These are phyloP conservation scores for Stomorhina lunata DNA, from an alignment of 2,888 invertebrate species.

Conservation along the genomic window DNA sequence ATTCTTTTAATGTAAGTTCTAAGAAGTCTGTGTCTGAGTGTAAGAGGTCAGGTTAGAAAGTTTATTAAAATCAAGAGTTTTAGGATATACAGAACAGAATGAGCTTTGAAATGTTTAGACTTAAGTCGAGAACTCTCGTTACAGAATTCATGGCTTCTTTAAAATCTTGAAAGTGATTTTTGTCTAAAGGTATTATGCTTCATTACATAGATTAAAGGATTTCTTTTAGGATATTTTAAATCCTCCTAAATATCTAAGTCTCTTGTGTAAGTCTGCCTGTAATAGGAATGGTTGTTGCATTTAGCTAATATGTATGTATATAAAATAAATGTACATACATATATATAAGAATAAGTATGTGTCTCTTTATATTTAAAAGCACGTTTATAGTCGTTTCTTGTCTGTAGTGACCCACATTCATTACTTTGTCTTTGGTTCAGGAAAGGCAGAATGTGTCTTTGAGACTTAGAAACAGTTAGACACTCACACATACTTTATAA, in stretches of 20 bases:
- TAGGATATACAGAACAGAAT: not conserved
- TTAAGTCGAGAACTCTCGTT: too few relatives aligned
- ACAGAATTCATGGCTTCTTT: too few relatives aligned
- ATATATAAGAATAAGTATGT: not conserved
- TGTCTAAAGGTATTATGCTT: too few relatives aligned
- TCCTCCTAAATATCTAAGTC: not conserved
- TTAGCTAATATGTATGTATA: too few relatives aligned
- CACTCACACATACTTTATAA: not conserved
- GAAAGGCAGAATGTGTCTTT: constrained; percentile 4
- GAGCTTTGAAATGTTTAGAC: too few relatives aligned
- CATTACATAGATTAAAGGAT: too few relatives aligned
- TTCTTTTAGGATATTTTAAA: too few relatives aligned
- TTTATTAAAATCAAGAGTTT: not conserved
- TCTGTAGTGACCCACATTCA: constrained; percentile 28
- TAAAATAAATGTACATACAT: too few relatives aligned
- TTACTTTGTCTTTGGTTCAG: constrained; percentile 11
- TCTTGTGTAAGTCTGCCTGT: not conserved
- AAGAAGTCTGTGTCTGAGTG: not conserved
- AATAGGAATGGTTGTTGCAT: not conserved
- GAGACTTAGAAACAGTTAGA: not conserved
- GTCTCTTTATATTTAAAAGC: not conserved
- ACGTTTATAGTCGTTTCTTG: constrained; percentile 13
- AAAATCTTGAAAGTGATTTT: too few relatives aligned
- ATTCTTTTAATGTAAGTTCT: not conserved
- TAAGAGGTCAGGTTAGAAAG: not conserved